Evolutionary conservation across 2,113 vertebrate genomes (phyloP).

Genomic region (Picathartes gymnocephalus): DNA sequence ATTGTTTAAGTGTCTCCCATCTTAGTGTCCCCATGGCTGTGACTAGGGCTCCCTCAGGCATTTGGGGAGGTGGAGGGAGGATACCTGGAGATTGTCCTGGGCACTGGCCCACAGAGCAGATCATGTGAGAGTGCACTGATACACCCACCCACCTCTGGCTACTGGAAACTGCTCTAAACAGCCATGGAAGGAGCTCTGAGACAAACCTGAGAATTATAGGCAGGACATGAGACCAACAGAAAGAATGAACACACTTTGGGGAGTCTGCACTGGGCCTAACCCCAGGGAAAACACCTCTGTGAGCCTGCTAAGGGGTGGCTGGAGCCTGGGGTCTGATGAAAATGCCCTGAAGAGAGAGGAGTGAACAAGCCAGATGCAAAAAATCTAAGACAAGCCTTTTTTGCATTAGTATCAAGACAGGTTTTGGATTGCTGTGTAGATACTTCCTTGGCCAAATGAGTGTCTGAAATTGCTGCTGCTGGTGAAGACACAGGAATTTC

Average conservation of each 20-base stretch:
- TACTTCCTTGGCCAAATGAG: not conserved
- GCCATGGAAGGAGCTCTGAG: not conserved
- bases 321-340: not conserved
- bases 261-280: not conserved
- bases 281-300: not conserved
- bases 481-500: slow-evolving; percentile 7
- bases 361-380: not conserved
- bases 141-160: not conserved
- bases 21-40: not conserved
- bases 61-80: not conserved
- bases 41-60: not conserved
- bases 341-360: not conserved
- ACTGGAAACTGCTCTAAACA: not conserved
- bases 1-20: not conserved
- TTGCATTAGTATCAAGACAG: slow-evolving; percentile 13
- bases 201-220: not conserved
- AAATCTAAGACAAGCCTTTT: not conserved
- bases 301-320: not conserved
- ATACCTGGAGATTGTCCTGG: not conserved
- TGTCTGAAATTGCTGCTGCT: not conserved
- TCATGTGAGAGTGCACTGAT: not conserved
- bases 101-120: not conserved
- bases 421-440: not conserved
- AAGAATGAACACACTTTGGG: not conserved
- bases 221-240: not conserved